phyloP scores from a whole-genome alignment of 2,113 vertebrate species.

The Oncorhynchus clarkii region DNA sequence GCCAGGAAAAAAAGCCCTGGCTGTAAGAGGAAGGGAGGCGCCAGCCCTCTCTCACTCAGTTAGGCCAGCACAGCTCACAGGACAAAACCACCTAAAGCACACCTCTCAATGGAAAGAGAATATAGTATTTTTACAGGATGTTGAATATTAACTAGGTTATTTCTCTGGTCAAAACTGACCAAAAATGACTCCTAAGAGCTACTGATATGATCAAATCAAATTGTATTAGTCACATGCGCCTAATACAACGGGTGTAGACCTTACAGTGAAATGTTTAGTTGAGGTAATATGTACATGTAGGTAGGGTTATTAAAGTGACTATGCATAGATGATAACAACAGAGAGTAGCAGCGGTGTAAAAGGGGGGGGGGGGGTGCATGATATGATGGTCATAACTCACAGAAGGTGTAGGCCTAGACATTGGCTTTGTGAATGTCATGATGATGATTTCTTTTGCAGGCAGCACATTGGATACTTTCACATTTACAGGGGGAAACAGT shows the following conservation, averaged over 20 bases:
- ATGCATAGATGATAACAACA: too few relatives aligned
- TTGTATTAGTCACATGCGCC: too few relatives aligned
- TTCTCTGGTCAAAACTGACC: background rate
- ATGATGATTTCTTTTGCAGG: too few relatives aligned
- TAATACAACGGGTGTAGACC: too few relatives aligned
- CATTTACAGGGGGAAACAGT: background rate
- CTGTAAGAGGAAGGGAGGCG: slow-evolving; percentile 4
- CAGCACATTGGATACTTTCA: background rate
- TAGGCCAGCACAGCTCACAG: background rate
- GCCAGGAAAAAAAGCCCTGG: slow-evolving; percentile 18
- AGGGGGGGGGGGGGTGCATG: too few relatives aligned
- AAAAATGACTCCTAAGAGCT: background rate
- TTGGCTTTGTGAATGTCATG: background rate
- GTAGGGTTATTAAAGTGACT: too few relatives aligned
- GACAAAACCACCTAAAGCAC: background rate
- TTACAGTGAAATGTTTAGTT: too few relatives aligned
- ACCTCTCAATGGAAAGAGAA: background rate
- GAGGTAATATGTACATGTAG: too few relatives aligned
- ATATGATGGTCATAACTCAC: background rate
- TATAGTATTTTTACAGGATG: too few relatives aligned
- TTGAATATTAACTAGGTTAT: background rate
- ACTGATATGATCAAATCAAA: background rate
- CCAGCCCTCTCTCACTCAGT: background rate
- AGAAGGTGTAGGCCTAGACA: background rate
- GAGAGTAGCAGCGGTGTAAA: too few relatives aligned